A percentile compares a stretch with the other conserved stretches of the same genome.
Evolutionary conservation across 2,888 invertebrate species (phyloP).

Genomic region (Antitype chi): DNA sequence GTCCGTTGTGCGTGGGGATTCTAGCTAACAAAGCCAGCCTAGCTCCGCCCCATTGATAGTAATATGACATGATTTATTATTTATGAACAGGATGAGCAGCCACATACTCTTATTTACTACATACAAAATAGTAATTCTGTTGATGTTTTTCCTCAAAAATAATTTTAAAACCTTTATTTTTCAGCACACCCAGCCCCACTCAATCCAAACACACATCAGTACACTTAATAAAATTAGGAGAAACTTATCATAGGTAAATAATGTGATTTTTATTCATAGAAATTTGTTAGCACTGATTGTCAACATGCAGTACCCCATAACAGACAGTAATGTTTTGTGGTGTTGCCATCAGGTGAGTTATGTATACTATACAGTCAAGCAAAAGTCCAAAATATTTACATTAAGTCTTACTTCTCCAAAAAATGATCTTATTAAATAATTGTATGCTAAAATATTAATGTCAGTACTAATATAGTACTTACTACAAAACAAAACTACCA

Average conservation of each 20-base stretch:
- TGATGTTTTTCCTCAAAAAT: slow-evolving; percentile 4
- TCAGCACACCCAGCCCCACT: slow-evolving; percentile 70
- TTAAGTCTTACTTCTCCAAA: background rate
- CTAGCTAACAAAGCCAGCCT: no score
- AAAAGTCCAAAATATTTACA: background rate
- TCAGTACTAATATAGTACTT: background rate
- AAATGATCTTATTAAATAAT: background rate
- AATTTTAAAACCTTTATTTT: slow-evolving; percentile 48
- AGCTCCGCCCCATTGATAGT: background rate
- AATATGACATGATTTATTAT: background rate
- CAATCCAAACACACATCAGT: slow-evolving; percentile 82
- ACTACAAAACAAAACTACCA: background rate
- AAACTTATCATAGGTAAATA: slow-evolving; percentile 86
- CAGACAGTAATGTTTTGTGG: background rate
- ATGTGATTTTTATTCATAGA: slow-evolving; percentile 28
- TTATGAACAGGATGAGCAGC: slow-evolving; percentile 8
- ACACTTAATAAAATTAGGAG: slow-evolving; percentile 85
- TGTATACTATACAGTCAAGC: background rate
- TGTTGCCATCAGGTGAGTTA: background rate
- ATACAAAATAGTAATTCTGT: background rate
- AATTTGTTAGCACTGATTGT: background rate
- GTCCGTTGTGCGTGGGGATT: no score
- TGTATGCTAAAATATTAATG: background rate
- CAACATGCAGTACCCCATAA: no score
- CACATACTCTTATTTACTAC: background rate